phyloP scores from a whole-genome alignment of 2,888 invertebrate genomes.

The Coleophora flavipennella region DNA sequence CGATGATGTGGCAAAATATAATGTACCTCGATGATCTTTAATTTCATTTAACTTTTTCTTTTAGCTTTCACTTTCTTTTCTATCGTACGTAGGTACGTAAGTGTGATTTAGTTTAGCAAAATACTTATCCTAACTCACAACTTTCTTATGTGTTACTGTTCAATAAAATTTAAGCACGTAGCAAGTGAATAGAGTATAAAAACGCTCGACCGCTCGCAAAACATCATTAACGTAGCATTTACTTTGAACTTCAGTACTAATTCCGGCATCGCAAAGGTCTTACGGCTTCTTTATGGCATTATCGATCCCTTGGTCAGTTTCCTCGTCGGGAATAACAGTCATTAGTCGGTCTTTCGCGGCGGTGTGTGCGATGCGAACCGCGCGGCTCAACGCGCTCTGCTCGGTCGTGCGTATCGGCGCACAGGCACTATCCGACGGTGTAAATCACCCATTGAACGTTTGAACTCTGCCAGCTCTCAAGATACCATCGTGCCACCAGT shows the following conservation, averaged over 20 bases:
- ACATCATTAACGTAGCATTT: too few relatives aligned
- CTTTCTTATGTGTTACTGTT: too few relatives aligned
- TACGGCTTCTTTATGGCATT: constrained; percentile 4
- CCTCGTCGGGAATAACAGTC: constrained; percentile 6
- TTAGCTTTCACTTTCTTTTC: too few relatives aligned
- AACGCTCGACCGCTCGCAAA: too few relatives aligned
- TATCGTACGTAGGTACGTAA: too few relatives aligned
- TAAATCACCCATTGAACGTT: constrained; percentile 27
- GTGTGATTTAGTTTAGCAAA: too few relatives aligned
- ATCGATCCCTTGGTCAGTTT: neutral
- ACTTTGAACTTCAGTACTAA: neutral
- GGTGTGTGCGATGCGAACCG: constrained; percentile 20
- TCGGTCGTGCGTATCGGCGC: constrained; percentile 39
- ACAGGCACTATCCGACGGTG: constrained; percentile 17
- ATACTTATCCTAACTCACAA: too few relatives aligned
- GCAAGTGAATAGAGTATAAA: too few relatives aligned
- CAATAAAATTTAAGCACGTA: too few relatives aligned
- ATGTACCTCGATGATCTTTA: too few relatives aligned
- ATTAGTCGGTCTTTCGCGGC: constrained; percentile 8
- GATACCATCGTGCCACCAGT: neutral
- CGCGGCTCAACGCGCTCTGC: constrained; percentile 38
- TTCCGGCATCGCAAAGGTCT: constrained; percentile 2
- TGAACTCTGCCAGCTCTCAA: constrained; percentile 9
- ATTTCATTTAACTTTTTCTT: too few relatives aligned
- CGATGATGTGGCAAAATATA: too few relatives aligned